Evolutionary conservation across 1,140 invertebrate genomes (phyloP), one percentile per base, ranked within the genome.

Genomic region (Eriocheir sinensis): DNA sequence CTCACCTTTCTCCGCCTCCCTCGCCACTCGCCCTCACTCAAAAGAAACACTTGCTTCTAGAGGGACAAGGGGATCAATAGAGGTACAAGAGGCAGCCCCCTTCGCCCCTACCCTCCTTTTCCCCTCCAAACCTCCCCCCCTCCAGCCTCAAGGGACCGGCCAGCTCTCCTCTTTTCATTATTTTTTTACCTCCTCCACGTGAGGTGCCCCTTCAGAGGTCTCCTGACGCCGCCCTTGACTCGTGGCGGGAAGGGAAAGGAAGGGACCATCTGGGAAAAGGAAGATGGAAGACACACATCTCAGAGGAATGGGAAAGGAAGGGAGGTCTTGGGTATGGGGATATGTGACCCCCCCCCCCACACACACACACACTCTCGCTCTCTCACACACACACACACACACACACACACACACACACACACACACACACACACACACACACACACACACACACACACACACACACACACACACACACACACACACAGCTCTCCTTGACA

Each of bases 1-100:
- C 60, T 72, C 60, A 72, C 60, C 60, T 72, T 72, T 72, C 60
- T 72, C 27, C n/a, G 60, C 60, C n/a, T 72, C 60, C 60, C 60
- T 72, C 60, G 8, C 27, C 27, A 21, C 12, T 72, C 60, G 27
- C 60, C 21, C 60, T 48, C 4, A 21, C 60, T 72, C 60, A 72
- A 72, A 72, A 72, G 60, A 72, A 72, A 72, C 60, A 72, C 60
- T 72, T 72, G 60, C 60, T 72, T 21, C 60, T 72, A 72, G 60
- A 72, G n/a, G 60, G 60, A 72, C 60, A n/a, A 21, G n/a, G 60
- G n/a, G 60, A 72, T 72, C 60, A 72, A 72, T 72, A 72, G 60
- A 21, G n/a, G 21, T n/a, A 72, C 60, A 72, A 72, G 60, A 72
- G 60, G 60, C 44, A 48, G 15, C 44, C 44, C 44, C 44, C 44